Evolutionary conservation across 1,140 invertebrate species (phyloP), one percentile per base, ranked within the genome.

Genomic region (Grapholita molesta): DNA sequence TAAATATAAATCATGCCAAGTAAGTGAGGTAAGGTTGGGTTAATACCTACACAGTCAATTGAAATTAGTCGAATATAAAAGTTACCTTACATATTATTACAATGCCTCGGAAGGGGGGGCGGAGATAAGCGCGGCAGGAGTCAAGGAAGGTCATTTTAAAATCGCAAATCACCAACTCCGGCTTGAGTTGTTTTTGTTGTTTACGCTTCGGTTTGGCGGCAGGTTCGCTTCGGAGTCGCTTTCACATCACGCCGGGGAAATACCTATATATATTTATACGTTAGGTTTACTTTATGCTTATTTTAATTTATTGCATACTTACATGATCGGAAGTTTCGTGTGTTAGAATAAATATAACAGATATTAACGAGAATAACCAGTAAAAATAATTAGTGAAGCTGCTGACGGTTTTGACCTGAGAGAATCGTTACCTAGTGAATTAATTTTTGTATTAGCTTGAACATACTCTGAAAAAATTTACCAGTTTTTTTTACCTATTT

Each of bases 111-210:
- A 52, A 23, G 53, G 48, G 66, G 18, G 18, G 67, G 57, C 42
- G 53, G 70, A 72, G 77, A 77, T 76, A 74, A 79, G 55, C 72
- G 71, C 72, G 71, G 66, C 70, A 71, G 71, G 74, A 84, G 77
- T 82, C 80, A 82, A 83, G 76, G 79, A 84, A 83, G 80, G 80
- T 84, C 80, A 81, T 67, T 68, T 76, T 75, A 71, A 80, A 83
- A 84, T 84, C 78, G 80, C 79, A 84, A 81, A 84, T 84, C 76
- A 77, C 69, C 72, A 67, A 68, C 69, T 66, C 65, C 71, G 71
- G 72, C 70, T 75, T 73, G 70, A 57, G 35, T 70, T 70, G 71
- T 76, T 79, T 78, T 74, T 72, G 70, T 71, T 48, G 55, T 53
- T 33, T 42, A 67, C 57, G 69, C 64, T 67, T 57, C 65, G 67